Evolutionary conservation across 2,888 invertebrate species (phyloP).

Genomic region (Andrena marginata): DNA sequence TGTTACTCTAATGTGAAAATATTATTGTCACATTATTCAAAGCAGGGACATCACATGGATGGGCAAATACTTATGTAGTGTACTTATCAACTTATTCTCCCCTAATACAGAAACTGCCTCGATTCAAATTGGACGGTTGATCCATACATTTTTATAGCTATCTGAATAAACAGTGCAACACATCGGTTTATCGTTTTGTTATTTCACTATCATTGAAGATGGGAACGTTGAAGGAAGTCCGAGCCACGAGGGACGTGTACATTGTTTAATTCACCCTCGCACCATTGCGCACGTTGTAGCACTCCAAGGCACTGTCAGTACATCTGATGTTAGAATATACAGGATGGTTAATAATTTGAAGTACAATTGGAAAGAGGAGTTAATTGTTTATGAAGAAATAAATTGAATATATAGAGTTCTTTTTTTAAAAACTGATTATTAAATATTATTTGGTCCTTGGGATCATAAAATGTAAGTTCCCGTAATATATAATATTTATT

Average conservation of each 20-base stretch:
- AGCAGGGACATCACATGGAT: no score
- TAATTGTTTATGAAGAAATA: not conserved
- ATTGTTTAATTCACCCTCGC: constrained; percentile 25
- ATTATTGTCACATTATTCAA: no score
- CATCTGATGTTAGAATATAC: not conserved
- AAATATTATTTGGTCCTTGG: no score
- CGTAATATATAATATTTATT: no score
- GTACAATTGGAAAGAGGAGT: not conserved
- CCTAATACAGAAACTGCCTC: no score
- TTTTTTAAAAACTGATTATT: not conserved
- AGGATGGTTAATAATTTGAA: not conserved
- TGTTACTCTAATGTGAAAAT: no score
- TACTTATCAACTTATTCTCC: no score
- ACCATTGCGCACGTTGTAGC: constrained; percentile 31
- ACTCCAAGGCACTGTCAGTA: constrained; percentile 28
- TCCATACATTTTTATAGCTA: constrained; percentile 12
- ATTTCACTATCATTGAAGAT: not conserved
- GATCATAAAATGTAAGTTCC: no score
- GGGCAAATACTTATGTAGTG: no score
- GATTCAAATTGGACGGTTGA: no score
- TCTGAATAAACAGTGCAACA: constrained; percentile 18
- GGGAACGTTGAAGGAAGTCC: no score
- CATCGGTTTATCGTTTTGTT: not conserved
- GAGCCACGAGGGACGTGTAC: constrained; percentile 7
- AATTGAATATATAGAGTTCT: not conserved